Evolutionary conservation across 2,888 invertebrate species (phyloP).

Genomic region (Ommatoiulus sabulosus): DNA sequence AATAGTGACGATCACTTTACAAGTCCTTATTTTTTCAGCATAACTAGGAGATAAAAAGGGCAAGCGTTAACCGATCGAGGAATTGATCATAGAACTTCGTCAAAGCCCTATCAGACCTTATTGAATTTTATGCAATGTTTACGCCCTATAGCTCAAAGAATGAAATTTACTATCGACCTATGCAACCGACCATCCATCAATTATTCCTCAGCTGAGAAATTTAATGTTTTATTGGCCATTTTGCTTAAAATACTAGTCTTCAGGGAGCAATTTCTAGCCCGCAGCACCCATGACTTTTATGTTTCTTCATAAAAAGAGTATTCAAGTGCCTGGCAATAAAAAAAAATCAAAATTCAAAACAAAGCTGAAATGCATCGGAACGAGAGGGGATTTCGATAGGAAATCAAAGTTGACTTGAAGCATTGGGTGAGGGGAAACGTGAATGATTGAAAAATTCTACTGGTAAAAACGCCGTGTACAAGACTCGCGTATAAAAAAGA

Average conservation of each 20-base stretch:
- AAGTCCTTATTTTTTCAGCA: too few relatives aligned
- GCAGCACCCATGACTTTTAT: not conserved
- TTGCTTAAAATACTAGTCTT: not conserved
- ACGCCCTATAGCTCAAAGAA: not conserved
- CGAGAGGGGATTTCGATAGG: not conserved
- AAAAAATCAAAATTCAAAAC: slow-evolving; percentile 1
- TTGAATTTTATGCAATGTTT: not conserved
- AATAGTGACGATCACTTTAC: too few relatives aligned
- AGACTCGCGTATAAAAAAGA: not conserved
- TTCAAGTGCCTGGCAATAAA: not conserved
- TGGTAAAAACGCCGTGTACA: not conserved
- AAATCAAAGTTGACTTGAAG: slow-evolving; percentile 1
- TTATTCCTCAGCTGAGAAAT: not conserved
- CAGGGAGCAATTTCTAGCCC: slow-evolving; percentile 14
- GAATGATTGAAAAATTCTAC: slow-evolving; percentile 4
- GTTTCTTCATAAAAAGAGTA: not conserved
- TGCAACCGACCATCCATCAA: not conserved
- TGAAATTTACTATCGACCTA: not conserved
- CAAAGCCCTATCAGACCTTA: not conserved
- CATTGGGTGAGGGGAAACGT: not conserved
- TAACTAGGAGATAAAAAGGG: too few relatives aligned
- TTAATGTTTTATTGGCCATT: not conserved
- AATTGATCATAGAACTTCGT: too few relatives aligned
- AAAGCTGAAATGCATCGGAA: not conserved
- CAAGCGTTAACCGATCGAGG: too few relatives aligned